phyloP scores from a whole-genome alignment of 2,113 vertebrate species.

The Sylvicapra grimmia region DNA sequence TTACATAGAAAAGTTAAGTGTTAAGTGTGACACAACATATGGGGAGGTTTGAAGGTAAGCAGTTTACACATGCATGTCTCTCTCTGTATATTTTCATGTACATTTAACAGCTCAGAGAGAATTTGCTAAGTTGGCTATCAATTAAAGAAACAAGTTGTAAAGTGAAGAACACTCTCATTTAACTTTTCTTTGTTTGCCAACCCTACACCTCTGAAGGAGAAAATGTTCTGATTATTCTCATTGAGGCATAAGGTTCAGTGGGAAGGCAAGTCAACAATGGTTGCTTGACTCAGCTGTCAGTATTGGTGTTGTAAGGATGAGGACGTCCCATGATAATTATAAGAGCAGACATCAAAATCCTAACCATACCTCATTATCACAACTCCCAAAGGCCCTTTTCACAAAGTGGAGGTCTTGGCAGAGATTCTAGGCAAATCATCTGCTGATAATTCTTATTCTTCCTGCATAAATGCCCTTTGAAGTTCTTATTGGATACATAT shows the following conservation, averaged over 20 bases:
- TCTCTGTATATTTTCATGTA: background rate
- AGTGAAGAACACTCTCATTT: background rate
- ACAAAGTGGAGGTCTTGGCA: background rate
- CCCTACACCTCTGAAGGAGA: background rate
- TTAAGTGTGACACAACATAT: background rate
- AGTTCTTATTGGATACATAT: background rate
- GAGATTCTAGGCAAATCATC: background rate
- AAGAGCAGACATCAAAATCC: background rate
- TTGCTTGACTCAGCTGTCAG: background rate
- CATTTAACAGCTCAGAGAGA: conserved; percentile 11
- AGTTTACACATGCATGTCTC: background rate
- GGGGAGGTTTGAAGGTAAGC: background rate
- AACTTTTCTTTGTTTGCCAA: background rate
- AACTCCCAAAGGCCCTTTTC: background rate
- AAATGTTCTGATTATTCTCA: background rate
- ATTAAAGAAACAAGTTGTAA: conserved; percentile 15
- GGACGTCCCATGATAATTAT: background rate
- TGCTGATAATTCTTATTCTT: background rate
- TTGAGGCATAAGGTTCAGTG: background rate
- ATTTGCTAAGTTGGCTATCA: background rate
- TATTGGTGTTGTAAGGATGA: background rate
- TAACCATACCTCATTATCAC: background rate
- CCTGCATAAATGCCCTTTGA: background rate
- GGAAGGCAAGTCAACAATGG: background rate
- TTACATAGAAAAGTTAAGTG: background rate